Percentiles rank a stretch among this genome's conserved stretches.
Conservation (phyloP, 2,888 invertebrate genomes). For the Conistra vaccinii region DNA sequence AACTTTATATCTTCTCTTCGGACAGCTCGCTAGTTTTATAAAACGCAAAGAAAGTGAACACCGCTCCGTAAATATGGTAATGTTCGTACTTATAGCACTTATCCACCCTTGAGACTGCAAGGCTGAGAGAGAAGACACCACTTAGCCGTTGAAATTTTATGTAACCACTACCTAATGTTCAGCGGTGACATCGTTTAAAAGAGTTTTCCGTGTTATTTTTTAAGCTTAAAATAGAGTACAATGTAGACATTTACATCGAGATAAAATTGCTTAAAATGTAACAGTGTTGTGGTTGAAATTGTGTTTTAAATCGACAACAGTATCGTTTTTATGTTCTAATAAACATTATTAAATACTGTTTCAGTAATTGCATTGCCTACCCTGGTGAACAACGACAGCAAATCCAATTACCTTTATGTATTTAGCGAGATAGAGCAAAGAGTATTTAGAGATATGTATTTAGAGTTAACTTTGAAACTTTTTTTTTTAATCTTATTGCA, state of each 20-base stretch:
- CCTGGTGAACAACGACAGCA: not conserved
- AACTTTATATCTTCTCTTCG: not conserved
- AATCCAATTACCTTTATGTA: not conserved
- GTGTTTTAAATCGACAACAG: conserved; percentile 14
- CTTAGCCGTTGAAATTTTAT: conserved; percentile 58
- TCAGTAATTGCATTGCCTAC: not conserved
- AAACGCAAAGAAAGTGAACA: conserved; percentile 42
- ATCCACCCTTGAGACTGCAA: conserved; percentile 49
- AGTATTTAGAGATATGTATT: too few relatives aligned
- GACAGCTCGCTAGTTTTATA: conserved; percentile 23
- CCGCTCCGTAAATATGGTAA: conserved; percentile 58
- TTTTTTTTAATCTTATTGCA: too few relatives aligned
- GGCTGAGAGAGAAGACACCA: conserved; percentile 46
- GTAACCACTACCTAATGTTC: conserved; percentile 35
- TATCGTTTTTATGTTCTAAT: conserved; percentile 30
- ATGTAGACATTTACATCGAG: not conserved
- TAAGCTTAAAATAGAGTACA: not conserved
- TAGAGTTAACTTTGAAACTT: not conserved
- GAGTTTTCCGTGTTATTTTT: conserved; percentile 25
- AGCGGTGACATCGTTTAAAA: conserved; percentile 18
- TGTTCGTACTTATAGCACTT: conserved; percentile 35
- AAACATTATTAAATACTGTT: conserved; percentile 11
- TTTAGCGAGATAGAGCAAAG: too few relatives aligned
- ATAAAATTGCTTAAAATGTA: not conserved
- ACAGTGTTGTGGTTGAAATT: conserved; percentile 20